These are phyloP conservation scores for Anisognathus igniventris DNA, from an alignment of 2,797 vertebrate species.

Conservation along the genomic window DNA sequence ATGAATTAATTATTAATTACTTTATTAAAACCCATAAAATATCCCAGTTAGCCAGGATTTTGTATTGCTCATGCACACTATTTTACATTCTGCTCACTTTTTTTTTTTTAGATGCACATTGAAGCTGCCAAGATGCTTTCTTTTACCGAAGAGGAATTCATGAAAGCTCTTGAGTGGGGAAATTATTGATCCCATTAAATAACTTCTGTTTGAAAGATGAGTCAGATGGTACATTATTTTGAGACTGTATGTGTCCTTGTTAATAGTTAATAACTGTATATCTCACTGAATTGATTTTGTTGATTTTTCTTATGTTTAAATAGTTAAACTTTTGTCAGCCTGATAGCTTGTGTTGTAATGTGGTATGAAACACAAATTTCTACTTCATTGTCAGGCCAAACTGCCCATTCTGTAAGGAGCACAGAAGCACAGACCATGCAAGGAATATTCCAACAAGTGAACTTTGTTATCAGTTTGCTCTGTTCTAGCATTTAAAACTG, in stretches of 20 bases:
- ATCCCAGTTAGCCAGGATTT: background rate
- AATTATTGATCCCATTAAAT: conserved; percentile 59
- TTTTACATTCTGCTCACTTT: background rate
- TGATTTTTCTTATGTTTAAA: background rate
- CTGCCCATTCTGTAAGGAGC: background rate
- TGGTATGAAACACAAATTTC: background rate
- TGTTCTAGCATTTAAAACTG: background rate
- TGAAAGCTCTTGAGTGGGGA: conserved; percentile 92
- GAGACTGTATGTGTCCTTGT: background rate
- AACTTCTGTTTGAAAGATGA: background rate
- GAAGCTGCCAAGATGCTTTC: conserved; percentile 95
- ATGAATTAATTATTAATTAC: background rate
- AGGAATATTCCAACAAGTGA: background rate
- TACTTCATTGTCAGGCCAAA: background rate
- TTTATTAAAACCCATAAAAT: background rate
- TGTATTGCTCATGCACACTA: background rate
- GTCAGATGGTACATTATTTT: background rate
- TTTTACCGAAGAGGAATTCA: conserved; percentile 96
- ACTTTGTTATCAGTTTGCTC: background rate
- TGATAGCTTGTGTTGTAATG: background rate
- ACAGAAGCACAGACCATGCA: background rate
- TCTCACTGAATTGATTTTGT: background rate
- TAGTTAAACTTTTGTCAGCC: background rate
- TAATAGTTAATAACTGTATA: background rate
- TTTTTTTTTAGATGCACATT: conserved; percentile 86